phyloP scores from a whole-genome alignment of 1,140 invertebrate species.

The Drosophila sturtevanti region DNA sequence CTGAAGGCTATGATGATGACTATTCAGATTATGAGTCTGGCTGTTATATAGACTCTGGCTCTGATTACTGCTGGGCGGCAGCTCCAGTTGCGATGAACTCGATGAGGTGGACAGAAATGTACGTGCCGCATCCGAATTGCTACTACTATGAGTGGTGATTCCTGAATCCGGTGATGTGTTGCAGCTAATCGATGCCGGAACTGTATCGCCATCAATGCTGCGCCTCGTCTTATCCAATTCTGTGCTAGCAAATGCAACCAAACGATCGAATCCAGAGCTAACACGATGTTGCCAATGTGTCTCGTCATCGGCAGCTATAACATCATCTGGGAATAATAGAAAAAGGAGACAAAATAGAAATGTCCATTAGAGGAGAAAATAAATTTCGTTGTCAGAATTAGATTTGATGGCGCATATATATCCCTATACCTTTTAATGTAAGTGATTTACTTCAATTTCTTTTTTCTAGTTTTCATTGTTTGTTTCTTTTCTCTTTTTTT shows the following conservation, averaged over 20 bases:
- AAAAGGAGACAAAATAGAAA: not conserved
- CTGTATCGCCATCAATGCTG: conserved; percentile 87
- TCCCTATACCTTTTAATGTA: conserved; percentile 26
- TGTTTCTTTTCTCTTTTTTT: conserved; percentile 10
- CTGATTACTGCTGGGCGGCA: conserved; percentile 66
- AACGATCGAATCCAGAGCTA: conserved; percentile 91
- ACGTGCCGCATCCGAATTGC: conserved; percentile 84
- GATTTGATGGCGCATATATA: conserved; percentile 22
- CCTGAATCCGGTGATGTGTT: conserved; percentile 90
- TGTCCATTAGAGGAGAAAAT: conserved; percentile 18
- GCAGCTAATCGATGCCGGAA: conserved; percentile 84
- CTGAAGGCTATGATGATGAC: conserved; percentile 22
- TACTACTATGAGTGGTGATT: conserved; percentile 86
- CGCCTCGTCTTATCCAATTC: conserved; percentile 90
- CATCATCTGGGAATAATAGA: conserved; percentile 63
- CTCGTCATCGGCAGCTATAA: conserved; percentile 84
- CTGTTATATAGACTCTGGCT: conserved; percentile 45
- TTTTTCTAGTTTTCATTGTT: not conserved
- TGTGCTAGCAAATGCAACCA: conserved; percentile 93
- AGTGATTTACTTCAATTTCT: conserved; percentile 16
- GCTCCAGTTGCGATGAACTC: conserved; percentile 75
- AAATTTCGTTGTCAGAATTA: conserved; percentile 7
- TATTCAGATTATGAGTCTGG: conserved; percentile 38
- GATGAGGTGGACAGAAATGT: conserved; percentile 84
- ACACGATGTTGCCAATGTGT: conserved; percentile 92